A percentile compares a stretch with the other conserved stretches of the same genome.
Evolutionary conservation across 2,797 vertebrate genomes (phyloP).

Genomic region (Dipus sagitta): DNA sequence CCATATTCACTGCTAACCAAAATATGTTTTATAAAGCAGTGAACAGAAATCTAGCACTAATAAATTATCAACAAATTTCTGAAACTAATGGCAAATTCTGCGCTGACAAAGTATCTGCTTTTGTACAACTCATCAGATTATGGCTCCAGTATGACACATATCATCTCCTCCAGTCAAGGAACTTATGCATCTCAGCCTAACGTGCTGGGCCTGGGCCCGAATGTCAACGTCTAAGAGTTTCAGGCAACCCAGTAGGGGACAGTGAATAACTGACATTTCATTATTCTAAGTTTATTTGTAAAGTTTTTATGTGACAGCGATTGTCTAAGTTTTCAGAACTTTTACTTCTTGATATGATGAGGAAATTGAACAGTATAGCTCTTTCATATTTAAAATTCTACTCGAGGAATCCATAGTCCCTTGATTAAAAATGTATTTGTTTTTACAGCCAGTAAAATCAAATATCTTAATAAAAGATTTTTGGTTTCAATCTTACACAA

Average conservation of each 20-base stretch:
- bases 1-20: background rate
- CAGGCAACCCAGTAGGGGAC: background rate
- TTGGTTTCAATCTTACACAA: background rate
- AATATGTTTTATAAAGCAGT: background rate
- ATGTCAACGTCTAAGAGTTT: background rate
- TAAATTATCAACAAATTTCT: background rate
- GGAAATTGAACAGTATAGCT: background rate
- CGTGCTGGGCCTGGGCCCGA: background rate
- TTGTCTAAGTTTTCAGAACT: background rate
- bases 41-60: background rate
- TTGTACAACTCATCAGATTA: constrained; percentile 7
- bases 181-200: background rate
- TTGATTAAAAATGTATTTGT: background rate
- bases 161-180: background rate
- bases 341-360: background rate
- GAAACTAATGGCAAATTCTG: constrained; percentile 4
- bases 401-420: background rate
- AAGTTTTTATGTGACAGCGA: background rate
- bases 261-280: background rate
- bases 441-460: background rate
- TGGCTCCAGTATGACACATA: background rate
- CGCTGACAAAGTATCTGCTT: background rate
- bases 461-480: background rate
- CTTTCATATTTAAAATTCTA: constrained; percentile 39
- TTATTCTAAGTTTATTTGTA: background rate